These are phyloP conservation scores for Sycophila sp. DNA, from an alignment of 1,140 invertebrate genomes.

Conservation along the genomic window DNA sequence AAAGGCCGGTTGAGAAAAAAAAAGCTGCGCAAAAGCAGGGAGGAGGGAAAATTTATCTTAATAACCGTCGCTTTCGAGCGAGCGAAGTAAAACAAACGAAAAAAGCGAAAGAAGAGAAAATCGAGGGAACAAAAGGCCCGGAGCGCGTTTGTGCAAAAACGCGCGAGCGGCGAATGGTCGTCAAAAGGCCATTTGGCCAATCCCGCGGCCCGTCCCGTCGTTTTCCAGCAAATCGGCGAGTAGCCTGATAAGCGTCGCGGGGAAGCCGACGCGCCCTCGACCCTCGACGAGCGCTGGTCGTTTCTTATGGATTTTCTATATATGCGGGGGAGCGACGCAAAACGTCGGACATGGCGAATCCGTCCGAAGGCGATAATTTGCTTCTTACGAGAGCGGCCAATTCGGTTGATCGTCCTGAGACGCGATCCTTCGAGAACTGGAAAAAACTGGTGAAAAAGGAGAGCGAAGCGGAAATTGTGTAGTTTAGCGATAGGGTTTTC, in stretches of 20 bases:
- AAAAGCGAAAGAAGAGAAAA: conserved; percentile 7
- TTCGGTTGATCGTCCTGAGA: no score
- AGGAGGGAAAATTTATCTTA: conserved; percentile 28
- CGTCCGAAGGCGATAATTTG: not conserved
- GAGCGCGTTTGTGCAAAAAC: not conserved
- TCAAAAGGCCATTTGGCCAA: conserved; percentile 34
- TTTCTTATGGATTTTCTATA: conserved; percentile 18
- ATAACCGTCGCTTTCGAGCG: conserved; percentile 1
- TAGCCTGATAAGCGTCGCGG: not conserved
- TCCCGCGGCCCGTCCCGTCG: not conserved
- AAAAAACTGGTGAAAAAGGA: no score
- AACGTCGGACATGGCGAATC: not conserved
- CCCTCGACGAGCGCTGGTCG: not conserved
- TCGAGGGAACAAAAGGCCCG: not conserved
- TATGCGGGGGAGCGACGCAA: not conserved
- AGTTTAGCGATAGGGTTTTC: no score
- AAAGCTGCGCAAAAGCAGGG: not conserved
- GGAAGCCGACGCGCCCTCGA: not conserved
- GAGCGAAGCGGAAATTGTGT: no score
- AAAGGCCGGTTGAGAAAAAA: not conserved
- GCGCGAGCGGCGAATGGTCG: conserved; percentile 10
- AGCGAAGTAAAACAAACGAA: no score
- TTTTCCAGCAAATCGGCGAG: not conserved
- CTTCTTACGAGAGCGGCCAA: no score
- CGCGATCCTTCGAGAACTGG: no score